A percentile compares a stretch with the other conserved stretches of the same genome.
These are phyloP conservation scores for Cheilosia grossa DNA, from an alignment of 2,888 invertebrate species.

Conservation along the genomic window DNA sequence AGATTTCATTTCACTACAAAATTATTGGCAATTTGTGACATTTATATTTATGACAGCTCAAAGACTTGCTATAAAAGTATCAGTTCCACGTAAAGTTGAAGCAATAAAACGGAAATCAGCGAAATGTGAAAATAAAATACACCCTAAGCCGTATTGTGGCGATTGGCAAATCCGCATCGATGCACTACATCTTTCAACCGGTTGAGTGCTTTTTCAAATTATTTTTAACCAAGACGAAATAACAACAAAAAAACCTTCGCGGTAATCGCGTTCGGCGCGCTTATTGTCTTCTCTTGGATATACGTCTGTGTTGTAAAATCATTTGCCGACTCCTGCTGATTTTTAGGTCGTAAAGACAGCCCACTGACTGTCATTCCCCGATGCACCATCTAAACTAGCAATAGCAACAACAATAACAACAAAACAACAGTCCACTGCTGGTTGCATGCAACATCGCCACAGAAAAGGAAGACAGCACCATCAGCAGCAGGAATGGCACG, in stretches of 20 bases:
- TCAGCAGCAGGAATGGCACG: slow-evolving; percentile 56
- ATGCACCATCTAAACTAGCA: slow-evolving; percentile 41
- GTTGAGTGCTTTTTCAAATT: slow-evolving; percentile 53
- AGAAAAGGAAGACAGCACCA: slow-evolving; percentile 16
- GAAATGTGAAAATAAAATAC: slow-evolving; percentile 46
- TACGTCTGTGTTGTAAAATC: slow-evolving; percentile 44
- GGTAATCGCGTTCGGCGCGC: slow-evolving; percentile 33
- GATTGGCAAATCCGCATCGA: slow-evolving; percentile 39
- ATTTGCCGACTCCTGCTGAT: slow-evolving; percentile 70
- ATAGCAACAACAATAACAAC: slow-evolving; percentile 24
- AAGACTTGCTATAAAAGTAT: not conserved
- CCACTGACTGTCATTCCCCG: slow-evolving; percentile 69
- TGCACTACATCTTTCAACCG: slow-evolving; percentile 20
- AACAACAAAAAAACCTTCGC: slow-evolving; percentile 23
- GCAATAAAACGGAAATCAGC: not conserved
- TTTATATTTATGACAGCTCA: not conserved
- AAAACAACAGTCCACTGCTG: slow-evolving; percentile 48
- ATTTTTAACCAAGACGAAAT: not conserved
- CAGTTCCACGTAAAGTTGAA: not conserved
- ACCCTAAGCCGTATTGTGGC: slow-evolving; percentile 18
- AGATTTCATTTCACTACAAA: too few relatives aligned
- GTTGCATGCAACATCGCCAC: slow-evolving; percentile 62
- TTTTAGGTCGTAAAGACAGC: slow-evolving; percentile 72
- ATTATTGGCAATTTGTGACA: not conserved
- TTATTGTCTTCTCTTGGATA: slow-evolving; percentile 47